Conservation (phyloP, 2,113 vertebrate genomes). For the Brachionichthys hirsutus region DNA sequence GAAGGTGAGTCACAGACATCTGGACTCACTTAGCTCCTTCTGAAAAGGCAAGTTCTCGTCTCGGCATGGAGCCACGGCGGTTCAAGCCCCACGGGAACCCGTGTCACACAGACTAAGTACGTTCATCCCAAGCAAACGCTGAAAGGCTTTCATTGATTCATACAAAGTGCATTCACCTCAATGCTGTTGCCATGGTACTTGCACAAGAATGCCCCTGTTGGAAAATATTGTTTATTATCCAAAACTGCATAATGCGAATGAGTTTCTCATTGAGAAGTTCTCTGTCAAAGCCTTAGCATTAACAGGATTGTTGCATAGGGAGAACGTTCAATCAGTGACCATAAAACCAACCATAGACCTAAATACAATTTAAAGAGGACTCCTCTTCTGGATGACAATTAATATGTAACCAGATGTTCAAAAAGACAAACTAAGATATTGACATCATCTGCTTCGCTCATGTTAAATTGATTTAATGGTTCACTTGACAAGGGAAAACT, state of each 20-base stretch:
- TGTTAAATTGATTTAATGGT: constrained; percentile 48
- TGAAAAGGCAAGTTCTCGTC: constrained; percentile 47
- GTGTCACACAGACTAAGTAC: constrained; percentile 60
- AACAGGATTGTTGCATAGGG: too few relatives aligned
- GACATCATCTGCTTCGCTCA: constrained; percentile 11
- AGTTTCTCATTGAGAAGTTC: too few relatives aligned
- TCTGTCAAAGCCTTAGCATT: too few relatives aligned
- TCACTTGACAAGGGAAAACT: constrained; percentile 22
- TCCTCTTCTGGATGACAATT: too few relatives aligned
- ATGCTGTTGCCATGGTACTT: not conserved
- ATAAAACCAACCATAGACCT: too few relatives aligned
- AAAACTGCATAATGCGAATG: too few relatives aligned
- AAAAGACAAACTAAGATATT: too few relatives aligned
- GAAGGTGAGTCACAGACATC: constrained; percentile 70
- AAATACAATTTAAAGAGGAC: too few relatives aligned
- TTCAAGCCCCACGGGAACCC: constrained; percentile 65
- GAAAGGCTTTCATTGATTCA: constrained; percentile 5
- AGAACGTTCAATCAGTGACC: too few relatives aligned
- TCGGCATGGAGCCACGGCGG: constrained; percentile 34
- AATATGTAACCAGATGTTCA: too few relatives aligned
- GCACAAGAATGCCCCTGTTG: not conserved
- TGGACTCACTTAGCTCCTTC: constrained; percentile 67
- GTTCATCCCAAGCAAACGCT: not conserved
- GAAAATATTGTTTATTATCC: too few relatives aligned
- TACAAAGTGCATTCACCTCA: not conserved